phyloP scores from a whole-genome alignment of 1,140 invertebrate species.

The Drosophila sturtevanti region DNA sequence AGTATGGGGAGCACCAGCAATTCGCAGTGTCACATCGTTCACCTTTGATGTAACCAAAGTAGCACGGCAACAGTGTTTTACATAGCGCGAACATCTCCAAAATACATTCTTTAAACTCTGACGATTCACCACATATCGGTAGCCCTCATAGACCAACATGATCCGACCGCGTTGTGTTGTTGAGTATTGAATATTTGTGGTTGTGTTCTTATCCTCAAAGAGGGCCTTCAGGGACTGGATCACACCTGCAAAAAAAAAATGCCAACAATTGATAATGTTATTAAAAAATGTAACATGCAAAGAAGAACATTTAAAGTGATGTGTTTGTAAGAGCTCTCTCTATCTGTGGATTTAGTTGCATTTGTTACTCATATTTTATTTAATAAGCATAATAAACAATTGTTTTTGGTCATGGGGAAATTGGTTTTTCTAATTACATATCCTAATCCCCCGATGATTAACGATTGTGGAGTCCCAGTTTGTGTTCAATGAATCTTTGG shows the following conservation, averaged over 20 bases:
- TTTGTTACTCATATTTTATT: slow-evolving; percentile 49
- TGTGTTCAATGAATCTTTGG: slow-evolving; percentile 64
- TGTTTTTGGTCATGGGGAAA: neutral
- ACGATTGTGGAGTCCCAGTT: slow-evolving; percentile 33
- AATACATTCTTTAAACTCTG: slow-evolving; percentile 81
- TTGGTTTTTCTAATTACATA: neutral
- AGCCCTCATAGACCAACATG: slow-evolving; percentile 81
- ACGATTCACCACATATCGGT: slow-evolving; percentile 78
- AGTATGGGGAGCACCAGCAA: slow-evolving; percentile 75
- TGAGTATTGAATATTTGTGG: slow-evolving; percentile 61
- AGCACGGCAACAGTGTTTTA: slow-evolving; percentile 77
- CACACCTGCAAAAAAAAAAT: slow-evolving; percentile 61
- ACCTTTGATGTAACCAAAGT: slow-evolving; percentile 79
- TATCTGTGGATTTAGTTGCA: slow-evolving; percentile 22
- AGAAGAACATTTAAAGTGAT: neutral
- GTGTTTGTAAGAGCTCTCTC: slow-evolving; percentile 21
- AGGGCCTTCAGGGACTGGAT: slow-evolving; percentile 67
- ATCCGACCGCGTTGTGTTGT: slow-evolving; percentile 78
- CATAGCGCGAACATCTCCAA: slow-evolving; percentile 81
- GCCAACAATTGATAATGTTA: neutral
- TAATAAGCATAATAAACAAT: slow-evolving; percentile 43
- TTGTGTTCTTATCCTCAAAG: slow-evolving; percentile 67
- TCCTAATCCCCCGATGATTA: neutral
- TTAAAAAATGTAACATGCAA: neutral
- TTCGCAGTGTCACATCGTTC: slow-evolving; percentile 60